These are phyloP conservation scores for Ailurus styani DNA, from an alignment of 2,113 vertebrate genomes.

Conservation along the genomic window DNA sequence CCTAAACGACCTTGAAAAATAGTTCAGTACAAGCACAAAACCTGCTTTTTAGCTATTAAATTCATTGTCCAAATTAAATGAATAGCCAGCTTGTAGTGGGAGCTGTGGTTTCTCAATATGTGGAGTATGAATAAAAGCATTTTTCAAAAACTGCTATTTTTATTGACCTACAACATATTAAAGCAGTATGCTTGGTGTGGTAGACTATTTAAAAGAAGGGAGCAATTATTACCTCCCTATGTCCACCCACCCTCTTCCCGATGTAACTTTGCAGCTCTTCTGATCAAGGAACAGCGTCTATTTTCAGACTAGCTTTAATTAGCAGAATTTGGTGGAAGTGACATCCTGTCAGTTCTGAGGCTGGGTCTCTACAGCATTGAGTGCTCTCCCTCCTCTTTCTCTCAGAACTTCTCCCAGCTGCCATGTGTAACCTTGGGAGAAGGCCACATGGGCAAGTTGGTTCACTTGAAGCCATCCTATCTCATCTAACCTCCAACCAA, in stretches of 20 bases:
- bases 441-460: not conserved
- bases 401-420: not conserved
- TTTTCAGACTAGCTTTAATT: not conserved
- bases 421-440: not conserved
- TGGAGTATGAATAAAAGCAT: not conserved
- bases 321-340: not conserved
- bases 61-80: not conserved
- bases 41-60: not conserved
- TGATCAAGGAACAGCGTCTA: not conserved
- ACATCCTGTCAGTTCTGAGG: not conserved
- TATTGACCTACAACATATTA: not conserved
- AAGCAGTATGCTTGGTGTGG: not conserved
- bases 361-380: not conserved
- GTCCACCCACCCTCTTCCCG: not conserved
- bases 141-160: not conserved
- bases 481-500: not conserved
- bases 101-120: not conserved
- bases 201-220: not conserved
- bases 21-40: not conserved
- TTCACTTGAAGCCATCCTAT: not conserved
- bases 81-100: not conserved
- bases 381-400: not conserved
- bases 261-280: not conserved
- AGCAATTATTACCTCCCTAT: not conserved
- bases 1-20: not conserved